Base-by-base conservation (phyloP, 2,113 vertebrate species). In the Myxocyprinus asiaticus region DNA sequence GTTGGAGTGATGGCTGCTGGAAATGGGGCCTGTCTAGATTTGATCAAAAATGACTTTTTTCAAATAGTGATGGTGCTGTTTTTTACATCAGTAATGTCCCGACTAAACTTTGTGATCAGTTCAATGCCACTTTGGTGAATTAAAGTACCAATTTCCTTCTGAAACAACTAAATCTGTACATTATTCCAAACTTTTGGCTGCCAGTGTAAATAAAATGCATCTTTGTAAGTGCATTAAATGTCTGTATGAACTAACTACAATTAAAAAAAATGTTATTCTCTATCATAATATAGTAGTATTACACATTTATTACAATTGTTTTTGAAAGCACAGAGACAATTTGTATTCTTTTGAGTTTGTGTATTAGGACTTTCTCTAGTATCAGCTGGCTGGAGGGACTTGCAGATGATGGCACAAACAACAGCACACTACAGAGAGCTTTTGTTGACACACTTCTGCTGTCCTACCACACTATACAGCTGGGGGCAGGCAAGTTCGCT, bases 361-460 rank as follows among this genome's bases (percentile, higher is more conserved):
- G 51, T n/a, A 63, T 81, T n/a, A 47, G 55, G 55, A 47, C 55
- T 63, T 9, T 72, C 14, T 75, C 58, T 72, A 42, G 69, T 62
- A 45, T 66, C 70, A 70, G 44, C 43, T 61, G 66, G 70, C 64
- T 56, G 59, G 58, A 70, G 61, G 9, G 58, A 65, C 42, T n/a
- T 53, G 53, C 61, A 76, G 59, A 77, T 51, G 55, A 66, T 66
- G 77, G 66, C 67, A 83, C 81, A 79, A 79, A 79, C 66, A 83
- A 76, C 65, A 80, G 56, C 42, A 33, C 11, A 17, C 5, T 56
- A 83, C 77, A 83, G 74, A 76, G 75, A 67, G 59, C 77, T 67
- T 71, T 83, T 83, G 82, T 83, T 79, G 4, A 10, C 56, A 55
- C 47, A 22, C 3, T 44, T 47, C n/a, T 59, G 71, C 43, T 42